A percentile compares a stretch with the other conserved stretches of the same genome.
These are phyloP conservation scores for Meda fulgida DNA, from an alignment of 2,797 vertebrate species.

Conservation along the genomic window DNA sequence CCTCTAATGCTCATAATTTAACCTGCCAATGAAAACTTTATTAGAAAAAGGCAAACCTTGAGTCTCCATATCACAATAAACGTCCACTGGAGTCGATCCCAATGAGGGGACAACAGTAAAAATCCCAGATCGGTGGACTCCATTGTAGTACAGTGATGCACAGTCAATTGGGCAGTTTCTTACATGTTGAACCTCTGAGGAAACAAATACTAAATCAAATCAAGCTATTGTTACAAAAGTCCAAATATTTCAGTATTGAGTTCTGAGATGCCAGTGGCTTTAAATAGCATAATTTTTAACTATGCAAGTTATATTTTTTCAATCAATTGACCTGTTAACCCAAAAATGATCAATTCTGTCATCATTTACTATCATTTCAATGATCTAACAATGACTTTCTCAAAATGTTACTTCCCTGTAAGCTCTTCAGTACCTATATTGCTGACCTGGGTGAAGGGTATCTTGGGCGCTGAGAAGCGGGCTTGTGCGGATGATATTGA, in stretches of 20 bases:
- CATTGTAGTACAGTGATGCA: constrained; percentile 71
- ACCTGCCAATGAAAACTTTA: background rate
- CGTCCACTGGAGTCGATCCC: constrained; percentile 63
- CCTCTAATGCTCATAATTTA: background rate
- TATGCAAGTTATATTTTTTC: too few species aligned
- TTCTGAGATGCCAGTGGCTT: background rate
- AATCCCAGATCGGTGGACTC: constrained; percentile 67
- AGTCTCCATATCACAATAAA: constrained; percentile 77
- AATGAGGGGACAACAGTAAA: constrained; percentile 72
- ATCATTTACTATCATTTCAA: too few species aligned
- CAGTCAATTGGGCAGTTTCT: constrained; percentile 73
- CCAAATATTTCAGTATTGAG: background rate
- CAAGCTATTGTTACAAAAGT: background rate
- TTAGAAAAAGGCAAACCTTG: constrained; percentile 64
- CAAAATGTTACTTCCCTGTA: background rate
- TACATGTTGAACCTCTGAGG: constrained; percentile 64
- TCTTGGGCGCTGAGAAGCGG: constrained; percentile 58
- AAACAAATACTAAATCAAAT: constrained; percentile 1
- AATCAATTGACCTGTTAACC: too few species aligned
- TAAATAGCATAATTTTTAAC: background rate
- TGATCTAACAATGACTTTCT: background rate
- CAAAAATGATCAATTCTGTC: too few species aligned
- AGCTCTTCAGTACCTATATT: constrained; percentile 39
- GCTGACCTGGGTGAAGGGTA: constrained; percentile 66
- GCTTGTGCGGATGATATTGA: constrained; percentile 59